These are phyloP conservation scores for Melanostoma mellinum DNA, from an alignment of 2,888 invertebrate genomes.

Conservation along the genomic window DNA sequence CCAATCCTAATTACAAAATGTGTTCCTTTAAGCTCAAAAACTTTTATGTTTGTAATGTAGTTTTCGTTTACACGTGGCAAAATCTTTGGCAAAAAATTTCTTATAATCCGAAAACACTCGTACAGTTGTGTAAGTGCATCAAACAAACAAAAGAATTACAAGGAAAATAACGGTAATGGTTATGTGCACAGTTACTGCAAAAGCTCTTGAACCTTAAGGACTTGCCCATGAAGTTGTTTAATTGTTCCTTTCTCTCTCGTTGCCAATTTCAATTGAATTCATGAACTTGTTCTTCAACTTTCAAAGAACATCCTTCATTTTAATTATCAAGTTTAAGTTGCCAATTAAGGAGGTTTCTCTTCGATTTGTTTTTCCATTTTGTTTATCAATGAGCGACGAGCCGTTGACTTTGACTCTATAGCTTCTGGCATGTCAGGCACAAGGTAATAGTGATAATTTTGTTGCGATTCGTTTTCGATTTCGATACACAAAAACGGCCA, in stretches of 20 bases:
- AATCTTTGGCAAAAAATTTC: no score
- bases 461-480: conserved; percentile 8
- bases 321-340: conserved; percentile 68
- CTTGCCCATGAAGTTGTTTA: conserved; percentile 8
- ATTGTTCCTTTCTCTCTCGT: conserved; percentile 13
- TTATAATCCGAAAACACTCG: no score
- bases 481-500: conserved; percentile 28
- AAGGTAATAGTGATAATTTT: no score
- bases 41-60: no score
- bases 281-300: conserved; percentile 47
- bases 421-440: no score
- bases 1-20: no score
- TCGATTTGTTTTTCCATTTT: conserved; percentile 46
- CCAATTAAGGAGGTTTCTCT: conserved; percentile 40
- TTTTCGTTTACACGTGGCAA: no score
- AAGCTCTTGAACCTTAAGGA: conserved; percentile 9
- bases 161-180: background rate
- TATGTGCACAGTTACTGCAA: no score
- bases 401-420: conserved; percentile 40
- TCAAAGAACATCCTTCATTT: conserved; percentile 64
- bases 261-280: conserved; percentile 37
- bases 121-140: no score
- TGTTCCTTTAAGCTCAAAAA: no score
- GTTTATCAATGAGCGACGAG: background rate
- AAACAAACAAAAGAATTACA: conserved; percentile 8